Percentiles rank a stretch among this genome's conserved stretches.
phyloP scores from a whole-genome alignment of 2,888 invertebrate species.

The Acanthacorydalis orientalis region DNA sequence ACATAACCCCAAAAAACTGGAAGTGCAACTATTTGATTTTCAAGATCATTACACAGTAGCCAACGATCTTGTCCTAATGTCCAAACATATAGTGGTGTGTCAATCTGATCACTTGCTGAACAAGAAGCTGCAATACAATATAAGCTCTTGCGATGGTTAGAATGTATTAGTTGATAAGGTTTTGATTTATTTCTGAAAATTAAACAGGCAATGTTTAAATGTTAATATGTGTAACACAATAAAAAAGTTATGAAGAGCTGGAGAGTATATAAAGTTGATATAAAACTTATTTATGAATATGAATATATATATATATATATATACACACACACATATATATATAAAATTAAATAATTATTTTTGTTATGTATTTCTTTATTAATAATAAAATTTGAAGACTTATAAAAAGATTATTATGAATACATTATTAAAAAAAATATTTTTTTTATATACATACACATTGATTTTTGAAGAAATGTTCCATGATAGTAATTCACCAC shows the following conservation, averaged over 20 bases:
- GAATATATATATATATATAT: neutral
- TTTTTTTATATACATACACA: too few species aligned
- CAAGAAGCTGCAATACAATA: slow-evolving; percentile 28
- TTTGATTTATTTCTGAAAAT: slow-evolving; percentile 22
- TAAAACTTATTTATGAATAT: neutral
- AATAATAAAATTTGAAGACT: too few species aligned
- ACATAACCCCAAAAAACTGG: slow-evolving; percentile 48
- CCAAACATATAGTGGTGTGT: slow-evolving; percentile 30
- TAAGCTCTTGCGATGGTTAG: slow-evolving; percentile 38
- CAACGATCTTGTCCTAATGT: slow-evolving; percentile 42
- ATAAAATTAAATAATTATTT: too few species aligned
- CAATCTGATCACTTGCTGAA: neutral
- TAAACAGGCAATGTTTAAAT: too few species aligned
- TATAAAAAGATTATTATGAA: too few species aligned
- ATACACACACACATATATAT: too few species aligned
- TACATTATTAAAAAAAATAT: too few species aligned
- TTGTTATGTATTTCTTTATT: too few species aligned
- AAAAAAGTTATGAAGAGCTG: too few species aligned
- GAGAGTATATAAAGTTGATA: too few species aligned
- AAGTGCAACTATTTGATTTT: slow-evolving; percentile 20
- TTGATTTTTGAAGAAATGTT: slow-evolving; percentile 25
- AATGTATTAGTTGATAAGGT: slow-evolving; percentile 25
- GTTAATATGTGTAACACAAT: too few species aligned
- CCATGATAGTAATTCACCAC: slow-evolving; percentile 44
- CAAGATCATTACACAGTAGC: slow-evolving; percentile 32